Evolutionary conservation across 2,113 vertebrate species (phyloP).

Genomic region (Microtus pennsylvanicus): DNA sequence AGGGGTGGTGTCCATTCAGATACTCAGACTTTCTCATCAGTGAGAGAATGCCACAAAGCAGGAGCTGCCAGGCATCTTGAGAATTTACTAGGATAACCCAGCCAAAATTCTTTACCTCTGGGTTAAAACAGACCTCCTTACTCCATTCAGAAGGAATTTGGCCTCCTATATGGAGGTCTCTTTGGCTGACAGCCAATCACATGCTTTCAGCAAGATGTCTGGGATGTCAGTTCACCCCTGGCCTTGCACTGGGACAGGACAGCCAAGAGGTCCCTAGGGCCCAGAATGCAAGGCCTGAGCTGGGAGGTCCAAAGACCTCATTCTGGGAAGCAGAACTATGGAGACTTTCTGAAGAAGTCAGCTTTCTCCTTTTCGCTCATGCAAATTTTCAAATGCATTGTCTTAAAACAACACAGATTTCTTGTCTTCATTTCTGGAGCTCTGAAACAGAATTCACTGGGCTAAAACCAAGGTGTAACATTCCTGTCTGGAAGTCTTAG

Average conservation of each 20-base stretch:
- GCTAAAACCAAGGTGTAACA: background rate
- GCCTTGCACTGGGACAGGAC: background rate
- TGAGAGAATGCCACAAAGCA: background rate
- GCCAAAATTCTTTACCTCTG: slow-evolving; percentile 54
- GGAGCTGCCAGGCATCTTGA: slow-evolving; percentile 36
- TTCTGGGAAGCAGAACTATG: background rate
- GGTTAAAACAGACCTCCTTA: slow-evolving; percentile 26
- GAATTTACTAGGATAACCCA: slow-evolving; percentile 4
- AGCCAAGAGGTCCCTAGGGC: background rate
- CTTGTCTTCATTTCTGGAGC: background rate
- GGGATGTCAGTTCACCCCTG: background rate
- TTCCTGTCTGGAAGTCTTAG: background rate
- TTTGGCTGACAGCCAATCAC: background rate
- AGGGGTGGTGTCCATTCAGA: background rate
- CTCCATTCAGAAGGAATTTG: slow-evolving; percentile 47
- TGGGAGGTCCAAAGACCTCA: background rate
- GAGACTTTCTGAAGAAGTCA: background rate
- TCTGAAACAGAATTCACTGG: background rate
- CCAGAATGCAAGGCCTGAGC: background rate
- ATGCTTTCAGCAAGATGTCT: background rate
- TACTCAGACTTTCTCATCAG: background rate
- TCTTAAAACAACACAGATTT: background rate
- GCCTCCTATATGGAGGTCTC: background rate
- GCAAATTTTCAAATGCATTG: background rate
- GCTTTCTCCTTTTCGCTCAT: background rate